Base-by-base conservation (phyloP, 2,797 vertebrate species). In the Tachyglossus aculeatus region DNA sequence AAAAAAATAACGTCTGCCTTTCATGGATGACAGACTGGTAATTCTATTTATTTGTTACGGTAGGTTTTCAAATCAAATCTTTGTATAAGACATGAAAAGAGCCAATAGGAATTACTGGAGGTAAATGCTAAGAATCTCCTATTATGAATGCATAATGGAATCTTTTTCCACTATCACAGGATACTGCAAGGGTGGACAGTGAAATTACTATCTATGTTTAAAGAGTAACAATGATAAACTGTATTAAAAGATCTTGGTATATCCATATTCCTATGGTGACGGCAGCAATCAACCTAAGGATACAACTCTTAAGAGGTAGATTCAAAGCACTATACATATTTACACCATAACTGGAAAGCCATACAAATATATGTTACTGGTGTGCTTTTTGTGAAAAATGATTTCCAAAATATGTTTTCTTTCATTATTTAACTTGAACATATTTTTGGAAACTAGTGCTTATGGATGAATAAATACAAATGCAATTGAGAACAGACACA, bases 41-140 rank as follows among this genome's bases (percentile, higher is more conserved):
- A 83, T 80, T 63, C 51, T 60, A 12, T 78, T 81, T 76, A 78
- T 80, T 79, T 84, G 40, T 81, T 80, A 81, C 85, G 85, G 57
- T 58, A 31, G 66, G 63, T 15, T 83, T 78, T 56, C 57, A 72
- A 83, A 85, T 80, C 41, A 45, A 45, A 74, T 85, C 63, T 83
- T 45, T 57, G 47, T n/a, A 52, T 82, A 82, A 84, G 38, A 85
- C 71, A 64, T 75, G 59, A 65, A 75, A 82, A 67, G 39, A 68
- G 37, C 0, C 0, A 73, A 33, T 67, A 73, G 67, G 70, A 82
- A 81, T 71, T 76, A 63, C 31, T 78, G 54, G 68, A 76, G n/a
- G 33, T 0, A 2, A 60, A 59, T 76, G 44, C 48, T 74, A 74
- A 88, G 78, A 64, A 22, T 77, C 60, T 77, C 58, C 67, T 72